A percentile compares a stretch with the other conserved stretches of the same genome.
Conservation (phyloP, 2,888 invertebrate genomes). For the Lasioglossum lativentre region DNA sequence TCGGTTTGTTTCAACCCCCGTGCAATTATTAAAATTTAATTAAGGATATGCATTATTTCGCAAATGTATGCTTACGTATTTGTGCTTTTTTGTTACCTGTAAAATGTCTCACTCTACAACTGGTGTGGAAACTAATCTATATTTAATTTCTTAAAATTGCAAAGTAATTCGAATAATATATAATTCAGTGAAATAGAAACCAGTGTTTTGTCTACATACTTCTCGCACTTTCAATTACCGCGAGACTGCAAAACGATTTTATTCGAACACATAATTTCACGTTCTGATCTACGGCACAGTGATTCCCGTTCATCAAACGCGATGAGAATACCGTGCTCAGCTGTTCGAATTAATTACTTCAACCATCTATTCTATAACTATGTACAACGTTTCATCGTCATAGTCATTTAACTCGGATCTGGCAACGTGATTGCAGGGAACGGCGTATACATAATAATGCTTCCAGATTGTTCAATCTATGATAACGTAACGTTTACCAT, state of each 20-base stretch:
- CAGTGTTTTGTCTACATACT: too few relatives aligned
- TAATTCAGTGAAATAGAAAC: not conserved
- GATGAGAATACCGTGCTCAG: not conserved
- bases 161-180: not conserved
- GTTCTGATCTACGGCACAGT: not conserved
- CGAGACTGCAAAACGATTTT: not conserved
- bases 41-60: not conserved
- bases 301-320: slow-evolving; percentile 2
- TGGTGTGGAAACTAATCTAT: not conserved
- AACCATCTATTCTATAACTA: slow-evolving; percentile 1
- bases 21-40: not conserved
- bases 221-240: not conserved
- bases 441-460: not conserved
- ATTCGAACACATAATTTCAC: not conserved
- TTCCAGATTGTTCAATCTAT: slow-evolving; percentile 14
- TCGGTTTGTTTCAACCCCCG: not conserved
- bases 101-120: not conserved
- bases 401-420: slow-evolving; percentile 5
- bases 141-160: not conserved
- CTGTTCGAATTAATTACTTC: slow-evolving; percentile 3
- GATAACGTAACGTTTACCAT: not conserved
- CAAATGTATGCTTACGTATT: not conserved
- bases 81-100: not conserved
- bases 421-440: not conserved
- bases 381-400: slow-evolving; percentile 1